Base-by-base conservation (phyloP, 2,888 invertebrate species). In the Argynnis bischoffii region DNA sequence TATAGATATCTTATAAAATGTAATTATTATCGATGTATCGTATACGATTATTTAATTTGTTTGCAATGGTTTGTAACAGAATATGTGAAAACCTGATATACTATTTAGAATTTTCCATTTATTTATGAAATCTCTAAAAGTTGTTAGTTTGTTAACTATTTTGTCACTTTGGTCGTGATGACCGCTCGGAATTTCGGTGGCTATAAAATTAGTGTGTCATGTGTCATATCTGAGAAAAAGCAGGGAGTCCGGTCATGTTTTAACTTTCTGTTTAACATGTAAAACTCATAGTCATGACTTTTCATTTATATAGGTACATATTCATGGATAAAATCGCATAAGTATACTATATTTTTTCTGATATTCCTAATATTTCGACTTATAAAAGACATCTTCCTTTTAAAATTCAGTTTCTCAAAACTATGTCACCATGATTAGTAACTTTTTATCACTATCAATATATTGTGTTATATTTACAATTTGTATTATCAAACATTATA, bases 121-220 rank as follows among this genome's bases (percentile, higher is more conserved):
- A 15, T 8, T 35, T 14, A 15, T 18, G 14, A 35, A 13, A 61
- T 8, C 26, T 47, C 50, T 35, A 60, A 59, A 26, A 47, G 15
- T 55, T 31, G 53, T 41, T 48, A 64, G 61, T 65, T 68, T 63
- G 63, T 68, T 54, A 67, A 68, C 57, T 59, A 65, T 68, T 68
- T 70, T 65, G 70, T 70, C 70, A 70, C 70, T 65, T 70, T 65
- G 54, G 63, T 65, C 53, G 64, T 56, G 64, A 67, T 67, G 67
- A 73, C 75, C 73, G 73, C 75, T 72, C 76, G 81, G 81, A 81
- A 83, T 84, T 83, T 84, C 83, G 79, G 88, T 88, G 87, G 84
- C 87, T 86, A 86, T 89, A 88, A 89, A 89, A 87, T 85, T 84
- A 84, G 87, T 87, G 84, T 81, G 80, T 82, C 74, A 71, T 72